Evolutionary conservation across 1,140 invertebrate species (phyloP), one percentile per base, ranked within the genome.

Genomic region (Sarcophaga bullata): DNA sequence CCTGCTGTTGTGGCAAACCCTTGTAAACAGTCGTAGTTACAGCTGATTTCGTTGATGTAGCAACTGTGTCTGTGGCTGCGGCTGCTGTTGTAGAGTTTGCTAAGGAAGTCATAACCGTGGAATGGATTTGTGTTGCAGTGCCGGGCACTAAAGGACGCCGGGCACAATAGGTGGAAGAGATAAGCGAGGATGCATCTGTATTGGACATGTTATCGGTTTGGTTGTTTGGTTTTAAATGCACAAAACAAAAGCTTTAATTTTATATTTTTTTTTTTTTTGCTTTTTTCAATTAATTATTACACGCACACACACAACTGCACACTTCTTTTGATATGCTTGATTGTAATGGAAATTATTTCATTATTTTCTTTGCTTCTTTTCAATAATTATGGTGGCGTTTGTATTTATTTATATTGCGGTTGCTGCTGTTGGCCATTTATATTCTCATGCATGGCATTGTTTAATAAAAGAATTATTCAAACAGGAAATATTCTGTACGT

Each of bases 111-210:
- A 48, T n/a, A 37, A 78, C 73, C 47, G 73, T 83, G 72, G 82
- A 25, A 78, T 81, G 80, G 68, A 80, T 25, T 75, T 86, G 88
- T 84, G 88, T 87, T 46, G 88, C 88, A 8, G 85, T 58, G 15
- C 88, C 88, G 8, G 88, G 87, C 46, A 85, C 87, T 84, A 86
- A 3, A 37, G 17, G 76, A 15, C 62, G 46, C 19, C 83, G 88
- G n/a, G 87, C 87, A 81, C 85, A 81, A 47, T 80, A 80, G n/a
- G 84, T 73, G 49, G 84, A 72, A 17, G 82, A 76, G 11, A 81
- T 54, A 52, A 83, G 68, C 37, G 75, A 50, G 17, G 54, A 54
- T n/a, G 82, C 62, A 72, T 76, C 58, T 72, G 80, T 19, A 13
- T 83, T 75, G 49, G 82, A 83, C 82, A 83, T 83, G n/a, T 72